These are phyloP conservation scores for Rhinogobio ventralis DNA, from an alignment of 2,797 vertebrate genomes.

Conservation along the genomic window DNA sequence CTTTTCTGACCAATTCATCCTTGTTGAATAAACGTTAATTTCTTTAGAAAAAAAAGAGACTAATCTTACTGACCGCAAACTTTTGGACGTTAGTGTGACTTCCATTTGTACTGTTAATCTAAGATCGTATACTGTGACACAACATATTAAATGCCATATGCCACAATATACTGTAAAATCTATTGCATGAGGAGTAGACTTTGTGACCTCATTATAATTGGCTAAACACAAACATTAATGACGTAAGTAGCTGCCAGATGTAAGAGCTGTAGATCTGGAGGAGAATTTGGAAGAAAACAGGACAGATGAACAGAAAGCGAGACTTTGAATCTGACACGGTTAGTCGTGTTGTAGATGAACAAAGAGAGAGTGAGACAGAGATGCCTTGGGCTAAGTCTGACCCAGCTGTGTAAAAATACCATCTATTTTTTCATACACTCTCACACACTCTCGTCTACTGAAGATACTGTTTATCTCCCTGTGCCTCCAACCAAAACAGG, in stretches of 20 bases:
- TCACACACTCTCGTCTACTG: conserved; percentile 41
- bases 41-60: not conserved
- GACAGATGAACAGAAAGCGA: conserved; percentile 23
- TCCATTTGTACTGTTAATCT: not conserved
- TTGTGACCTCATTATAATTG: conserved; percentile 14
- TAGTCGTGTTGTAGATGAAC: conserved; percentile 58
- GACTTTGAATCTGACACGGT: conserved; percentile 58
- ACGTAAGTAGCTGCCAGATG: not conserved
- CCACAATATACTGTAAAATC: not conserved
- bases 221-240: not conserved
- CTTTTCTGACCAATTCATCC: not conserved
- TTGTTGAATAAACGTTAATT: not conserved
- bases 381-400: conserved; percentile 64
- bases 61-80: not conserved
- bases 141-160: not conserved
- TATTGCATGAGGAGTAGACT: not conserved
- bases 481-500: conserved; percentile 46
- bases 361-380: conserved; percentile 47
- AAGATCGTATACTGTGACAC: not conserved
- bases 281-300: conserved; percentile 6
- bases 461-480: conserved; percentile 60
- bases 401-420: conserved; percentile 66
- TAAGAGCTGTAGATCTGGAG: conserved; percentile 6
- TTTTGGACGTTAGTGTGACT: not conserved
- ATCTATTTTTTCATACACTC: conserved; percentile 52